phyloP scores from a whole-genome alignment of 1,140 invertebrate genomes.

The Euura lappo region DNA sequence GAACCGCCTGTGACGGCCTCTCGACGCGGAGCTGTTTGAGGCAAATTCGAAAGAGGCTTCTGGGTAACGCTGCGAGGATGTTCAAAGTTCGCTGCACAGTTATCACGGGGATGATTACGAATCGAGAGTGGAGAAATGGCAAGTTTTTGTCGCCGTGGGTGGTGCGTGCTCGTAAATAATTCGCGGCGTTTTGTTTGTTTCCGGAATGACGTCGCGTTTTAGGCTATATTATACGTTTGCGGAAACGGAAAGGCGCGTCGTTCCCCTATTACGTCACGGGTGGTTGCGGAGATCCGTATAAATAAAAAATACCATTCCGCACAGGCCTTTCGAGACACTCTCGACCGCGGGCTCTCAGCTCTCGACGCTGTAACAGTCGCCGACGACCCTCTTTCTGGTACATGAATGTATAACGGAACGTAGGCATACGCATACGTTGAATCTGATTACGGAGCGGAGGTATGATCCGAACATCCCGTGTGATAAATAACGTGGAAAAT shows the following conservation, averaged over 20 bases:
- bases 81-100: no score
- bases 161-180: no score
- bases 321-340: background rate
- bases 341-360: conserved; percentile 5
- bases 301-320: background rate
- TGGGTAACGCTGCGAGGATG: no score
- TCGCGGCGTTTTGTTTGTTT: no score
- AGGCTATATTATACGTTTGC: no score
- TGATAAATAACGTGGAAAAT: background rate
- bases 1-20: no score
- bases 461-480: background rate
- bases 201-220: no score
- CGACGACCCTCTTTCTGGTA: conserved; percentile 10
- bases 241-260: background rate
- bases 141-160: no score
- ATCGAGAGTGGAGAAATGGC: no score
- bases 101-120: no score
- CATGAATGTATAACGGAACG: background rate
- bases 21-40: no score
- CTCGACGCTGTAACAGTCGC: conserved; percentile 13
- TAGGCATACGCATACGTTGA: background rate
- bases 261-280: conserved; percentile 2
- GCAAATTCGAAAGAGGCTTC: no score
- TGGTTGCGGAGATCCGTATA: background rate
- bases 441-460: background rate